Base-by-base conservation (phyloP, 1,140 invertebrate species). In the Platyscapa corneri region DNA sequence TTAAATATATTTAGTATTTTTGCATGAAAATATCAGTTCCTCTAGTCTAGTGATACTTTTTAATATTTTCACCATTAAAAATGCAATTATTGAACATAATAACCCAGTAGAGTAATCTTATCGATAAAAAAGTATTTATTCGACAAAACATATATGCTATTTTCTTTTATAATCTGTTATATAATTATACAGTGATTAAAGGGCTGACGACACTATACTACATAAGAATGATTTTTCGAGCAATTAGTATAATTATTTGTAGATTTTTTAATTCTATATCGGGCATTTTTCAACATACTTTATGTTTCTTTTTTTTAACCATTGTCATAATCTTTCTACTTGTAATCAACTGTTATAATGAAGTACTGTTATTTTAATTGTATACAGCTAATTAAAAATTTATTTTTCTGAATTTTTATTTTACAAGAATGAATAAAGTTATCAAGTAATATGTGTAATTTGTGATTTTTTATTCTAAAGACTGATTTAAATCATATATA, bases 101-200 rank as follows among this genome's bases (percentile, higher is more conserved):
- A 20, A 32, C 23, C 8, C 3, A 74, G 37, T 37, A 72, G 34
- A 3, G 14, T 3, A 74, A 74, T 74, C 1, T 1, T 20, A 34
- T 34, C 64, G 64, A n/a, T 34, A 42, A 42, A 42, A 74, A 74
- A 0, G 0, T 32, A 74, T 77, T 53, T 56, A 53, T 46, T 77
- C 10, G 65, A 20, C n/a, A n/a, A 77, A 77, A 77, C 42, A 12
- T 18, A 23, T 32, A 39, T 34, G n/a, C 23, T 49, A 53, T 78
- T 60, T 56, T 20, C 74, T 82, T 82, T 67, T 82, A 82, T 82
- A 82, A 82, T 82, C 46, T 49, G 32, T 82, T 82, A 82, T 49
- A 37, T 81, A 27, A 74, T 74, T 42, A 42, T 74, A 42, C 37
- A 70, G 37, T 60, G 37, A 82, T 67, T 46, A 46, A 34, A 74